Conservation (phyloP, 2,797 vertebrate species). For the Nannoperca australis region DNA sequence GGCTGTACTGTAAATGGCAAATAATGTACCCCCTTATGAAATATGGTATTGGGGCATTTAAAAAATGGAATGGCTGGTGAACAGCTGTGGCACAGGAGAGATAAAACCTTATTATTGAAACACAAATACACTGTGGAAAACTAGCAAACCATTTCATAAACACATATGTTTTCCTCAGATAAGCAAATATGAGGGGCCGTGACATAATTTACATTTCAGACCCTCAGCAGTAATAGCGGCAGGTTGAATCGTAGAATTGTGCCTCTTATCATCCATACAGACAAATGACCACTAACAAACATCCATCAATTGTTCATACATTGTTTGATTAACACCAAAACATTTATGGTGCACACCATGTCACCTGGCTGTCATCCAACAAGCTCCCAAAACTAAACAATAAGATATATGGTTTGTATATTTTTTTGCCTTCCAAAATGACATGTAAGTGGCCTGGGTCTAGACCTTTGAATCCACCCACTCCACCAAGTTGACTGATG, state of each 20-base stretch:
- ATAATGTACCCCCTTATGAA: conserved; percentile 47
- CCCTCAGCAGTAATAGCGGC: conserved; percentile 18
- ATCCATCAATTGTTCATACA: not conserved
- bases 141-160: conserved; percentile 35
- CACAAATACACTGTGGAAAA: conserved; percentile 25
- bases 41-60: conserved; percentile 26
- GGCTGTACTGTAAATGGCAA: conserved; percentile 24
- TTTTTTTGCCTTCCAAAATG: conserved; percentile 5
- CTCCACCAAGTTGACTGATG: no score
- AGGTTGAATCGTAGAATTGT: conserved; percentile 26
- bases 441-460: not conserved
- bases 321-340: conserved; percentile 13
- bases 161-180: conserved; percentile 47
- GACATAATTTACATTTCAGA: conserved; percentile 37
- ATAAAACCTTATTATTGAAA: conserved; percentile 56
- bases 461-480: no score
- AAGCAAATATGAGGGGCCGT: conserved; percentile 38
- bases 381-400: conserved; percentile 1
- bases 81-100: conserved; percentile 11
- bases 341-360: not conserved
- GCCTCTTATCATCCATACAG: conserved; percentile 31
- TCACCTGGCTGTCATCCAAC: not conserved
- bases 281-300: not conserved
- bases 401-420: not conserved
- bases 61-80: conserved; percentile 43